Evolutionary conservation across 1,140 invertebrate genomes (phyloP).

Genomic region (Bombus affinis): DNA sequence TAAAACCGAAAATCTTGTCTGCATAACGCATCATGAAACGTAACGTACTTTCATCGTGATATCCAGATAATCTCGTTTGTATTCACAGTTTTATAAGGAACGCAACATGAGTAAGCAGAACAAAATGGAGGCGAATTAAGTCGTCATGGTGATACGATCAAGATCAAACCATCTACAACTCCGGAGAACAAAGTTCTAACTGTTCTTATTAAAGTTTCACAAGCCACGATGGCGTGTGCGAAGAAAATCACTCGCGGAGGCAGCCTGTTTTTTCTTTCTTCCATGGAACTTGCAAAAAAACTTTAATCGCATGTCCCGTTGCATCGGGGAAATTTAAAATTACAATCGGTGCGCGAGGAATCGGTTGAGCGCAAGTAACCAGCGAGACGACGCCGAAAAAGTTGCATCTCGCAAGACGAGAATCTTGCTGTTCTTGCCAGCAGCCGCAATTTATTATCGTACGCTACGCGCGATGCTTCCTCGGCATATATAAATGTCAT

Average conservation of each 20-base stretch:
- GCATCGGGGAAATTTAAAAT: conserved; percentile 27
- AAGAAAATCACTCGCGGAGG: neutral
- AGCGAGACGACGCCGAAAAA: conserved; percentile 1
- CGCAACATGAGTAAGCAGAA: no score
- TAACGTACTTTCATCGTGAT: neutral
- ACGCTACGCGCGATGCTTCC: conserved; percentile 22
- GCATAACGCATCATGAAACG: no score
- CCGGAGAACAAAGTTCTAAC: neutral
- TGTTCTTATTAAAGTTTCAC: neutral
- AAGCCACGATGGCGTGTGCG: neutral
- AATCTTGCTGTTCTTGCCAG: conserved; percentile 5
- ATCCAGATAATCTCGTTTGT: no score
- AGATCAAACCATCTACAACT: neutral
- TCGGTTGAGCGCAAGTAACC: neutral
- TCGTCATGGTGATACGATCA: neutral
- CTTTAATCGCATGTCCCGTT: conserved; percentile 17
- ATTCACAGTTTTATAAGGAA: no score
- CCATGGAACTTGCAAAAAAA: neutral
- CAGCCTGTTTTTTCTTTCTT: neutral
- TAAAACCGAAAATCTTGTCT: no score
- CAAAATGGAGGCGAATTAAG: neutral
- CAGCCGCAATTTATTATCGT: conserved; percentile 46
- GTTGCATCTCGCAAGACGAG: conserved; percentile 1
- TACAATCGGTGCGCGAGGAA: neutral
- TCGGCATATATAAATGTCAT: conserved; percentile 51